Conservation (phyloP, 2,797 vertebrate species). For the Sebastes hubbsi region DNA sequence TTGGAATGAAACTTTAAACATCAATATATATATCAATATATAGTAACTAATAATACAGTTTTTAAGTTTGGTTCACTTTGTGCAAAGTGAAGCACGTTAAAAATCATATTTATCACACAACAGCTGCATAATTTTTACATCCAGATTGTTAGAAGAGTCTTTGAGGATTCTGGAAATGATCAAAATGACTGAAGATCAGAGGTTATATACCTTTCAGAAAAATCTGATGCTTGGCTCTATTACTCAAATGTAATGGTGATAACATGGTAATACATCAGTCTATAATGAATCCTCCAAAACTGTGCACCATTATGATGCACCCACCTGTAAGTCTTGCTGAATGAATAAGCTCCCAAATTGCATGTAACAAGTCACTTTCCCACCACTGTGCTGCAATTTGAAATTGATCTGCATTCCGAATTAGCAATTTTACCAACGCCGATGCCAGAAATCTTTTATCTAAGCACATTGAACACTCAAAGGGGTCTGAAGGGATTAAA, state of each 20-base stretch:
- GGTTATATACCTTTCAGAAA: not conserved
- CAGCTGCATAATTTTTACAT: not conserved
- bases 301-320: not conserved
- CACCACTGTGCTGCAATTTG: not conserved
- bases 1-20: not conserved
- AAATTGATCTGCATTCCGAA: conserved; percentile 12
- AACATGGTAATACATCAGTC: not conserved
- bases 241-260: not conserved
- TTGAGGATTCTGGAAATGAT: not conserved
- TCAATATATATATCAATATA: not conserved
- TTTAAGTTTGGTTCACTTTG: not conserved
- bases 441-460: not conserved
- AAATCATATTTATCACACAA: not conserved
- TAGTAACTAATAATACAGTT: not conserved
- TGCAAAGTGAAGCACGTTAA: not conserved
- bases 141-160: not conserved
- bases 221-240: not conserved
- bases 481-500: conserved; percentile 18
- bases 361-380: not conserved
- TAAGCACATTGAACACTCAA: not conserved
- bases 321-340: not conserved
- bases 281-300: not conserved
- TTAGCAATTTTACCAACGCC: not conserved
- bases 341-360: conserved; percentile 22
- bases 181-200: not conserved